phyloP scores from a whole-genome alignment of 2,797 vertebrate genomes.

The Tragopan temminckii region DNA sequence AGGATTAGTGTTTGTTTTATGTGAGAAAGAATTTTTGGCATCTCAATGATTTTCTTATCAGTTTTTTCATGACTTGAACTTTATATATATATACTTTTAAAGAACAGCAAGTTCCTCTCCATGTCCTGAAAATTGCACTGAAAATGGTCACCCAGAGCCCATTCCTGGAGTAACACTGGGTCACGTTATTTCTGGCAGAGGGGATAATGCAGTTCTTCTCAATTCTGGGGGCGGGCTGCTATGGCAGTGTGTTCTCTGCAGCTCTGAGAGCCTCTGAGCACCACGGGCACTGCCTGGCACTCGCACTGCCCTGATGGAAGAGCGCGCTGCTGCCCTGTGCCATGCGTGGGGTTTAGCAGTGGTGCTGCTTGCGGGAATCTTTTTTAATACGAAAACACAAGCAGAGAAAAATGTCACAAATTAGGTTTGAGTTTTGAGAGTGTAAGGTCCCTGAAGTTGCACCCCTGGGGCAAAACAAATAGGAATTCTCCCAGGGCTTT shows the following conservation, averaged over 20 bases:
- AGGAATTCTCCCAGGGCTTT: background rate
- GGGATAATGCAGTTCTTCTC: slow-evolving; percentile 31
- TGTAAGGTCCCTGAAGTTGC: background rate
- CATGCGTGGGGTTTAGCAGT: background rate
- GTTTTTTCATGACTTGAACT: slow-evolving; percentile 43
- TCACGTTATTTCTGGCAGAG: slow-evolving; percentile 59
- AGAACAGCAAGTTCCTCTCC: slow-evolving; percentile 32
- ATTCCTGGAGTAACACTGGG: background rate
- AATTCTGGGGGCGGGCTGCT: slow-evolving; percentile 36
- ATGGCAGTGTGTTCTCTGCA: background rate
- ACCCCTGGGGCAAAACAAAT: background rate
- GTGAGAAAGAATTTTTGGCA: slow-evolving; percentile 39
- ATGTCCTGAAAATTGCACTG: slow-evolving; percentile 26
- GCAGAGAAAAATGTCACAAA: background rate
- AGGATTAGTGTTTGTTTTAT: slow-evolving; percentile 13
- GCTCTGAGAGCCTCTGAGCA: background rate
- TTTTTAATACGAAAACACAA: background rate
- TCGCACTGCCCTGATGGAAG: background rate
- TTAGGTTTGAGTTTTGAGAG: background rate
- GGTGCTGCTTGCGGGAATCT: accelerated
- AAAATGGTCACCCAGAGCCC: background rate
- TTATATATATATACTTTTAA: background rate
- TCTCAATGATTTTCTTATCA: slow-evolving; percentile 59
- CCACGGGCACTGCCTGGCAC: background rate
- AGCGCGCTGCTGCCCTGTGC: background rate